Evolutionary conservation across 2,888 invertebrate genomes (phyloP).

Genomic region (Dasysyrphus albostriatus): DNA sequence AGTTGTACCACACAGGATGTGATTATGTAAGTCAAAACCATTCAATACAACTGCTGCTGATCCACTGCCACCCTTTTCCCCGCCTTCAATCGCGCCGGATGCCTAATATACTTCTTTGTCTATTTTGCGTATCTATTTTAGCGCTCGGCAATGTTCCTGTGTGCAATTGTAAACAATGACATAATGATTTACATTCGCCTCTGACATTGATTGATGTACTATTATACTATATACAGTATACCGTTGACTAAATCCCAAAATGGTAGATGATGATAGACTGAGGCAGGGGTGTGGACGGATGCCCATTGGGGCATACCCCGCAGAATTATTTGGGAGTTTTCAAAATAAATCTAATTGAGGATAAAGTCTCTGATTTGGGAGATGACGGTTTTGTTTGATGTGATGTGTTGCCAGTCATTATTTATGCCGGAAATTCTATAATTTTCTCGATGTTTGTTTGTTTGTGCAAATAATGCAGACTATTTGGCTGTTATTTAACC

Average conservation of each 20-base stretch:
- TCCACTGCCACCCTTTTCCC: constrained; percentile 5
- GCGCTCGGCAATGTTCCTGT: constrained; percentile 31
- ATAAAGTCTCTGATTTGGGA: constrained; percentile 64
- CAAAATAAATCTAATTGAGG: constrained; percentile 73
- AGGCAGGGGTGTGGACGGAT: constrained; percentile 4
- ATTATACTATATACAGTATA: not conserved
- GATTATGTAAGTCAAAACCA: constrained; percentile 71
- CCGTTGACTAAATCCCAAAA: constrained; percentile 59
- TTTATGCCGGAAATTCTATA: constrained; percentile 63
- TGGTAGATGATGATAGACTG: constrained; percentile 15
- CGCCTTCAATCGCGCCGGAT: constrained; percentile 27
- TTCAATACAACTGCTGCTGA: constrained; percentile 62
- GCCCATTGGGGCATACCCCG: constrained; percentile 11
- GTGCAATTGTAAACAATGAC: constrained; percentile 69
- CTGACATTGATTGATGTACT: constrained; percentile 73
- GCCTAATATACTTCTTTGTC: constrained; percentile 43
- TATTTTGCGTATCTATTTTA: constrained; percentile 19
- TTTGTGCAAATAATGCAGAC: constrained; percentile 12
- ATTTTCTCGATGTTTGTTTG: constrained; percentile 41
- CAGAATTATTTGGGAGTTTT: constrained; percentile 64
- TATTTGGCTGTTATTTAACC: constrained; percentile 13
- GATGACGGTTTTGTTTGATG: constrained; percentile 61
- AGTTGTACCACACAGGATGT: constrained; percentile 73
- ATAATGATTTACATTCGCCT: constrained; percentile 73
- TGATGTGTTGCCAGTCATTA: constrained; percentile 69